Base-by-base conservation (phyloP, 2,797 vertebrate species). In the Urocyon cinereoargenteus region DNA sequence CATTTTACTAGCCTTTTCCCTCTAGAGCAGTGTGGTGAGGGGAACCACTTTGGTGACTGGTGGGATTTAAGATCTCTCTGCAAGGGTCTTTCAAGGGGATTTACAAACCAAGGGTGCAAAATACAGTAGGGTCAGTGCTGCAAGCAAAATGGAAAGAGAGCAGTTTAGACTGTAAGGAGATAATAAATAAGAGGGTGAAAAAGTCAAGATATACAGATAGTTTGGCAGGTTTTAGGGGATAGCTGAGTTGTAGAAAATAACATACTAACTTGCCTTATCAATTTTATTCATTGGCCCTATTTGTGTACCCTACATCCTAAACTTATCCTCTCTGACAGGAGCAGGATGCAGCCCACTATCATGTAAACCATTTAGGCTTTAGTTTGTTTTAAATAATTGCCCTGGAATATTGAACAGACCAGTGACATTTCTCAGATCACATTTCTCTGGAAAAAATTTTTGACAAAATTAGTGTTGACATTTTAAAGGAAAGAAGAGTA, bases 121-220 rank as follows among this genome's bases (percentile, higher is more conserved):
- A 86, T 57, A 64, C 0, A 83, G 59, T 72, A 66, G 11, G 1
- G 70, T 89, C 97, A 96, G 31, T 28, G 3, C 72, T 92, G 53
- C 21, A 24, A 66, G 97, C 26, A n/a, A 92, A 94, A 94, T 0
- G n/a, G 55, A 90, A 82, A 96, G 72, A 93, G 79, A 93, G 96
- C 91, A 94, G 96, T 78, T 97, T 45, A 91, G 21, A n/a, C 2
- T 4, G 1, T 14, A 82, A 79, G 45, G n/a, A 94, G 86, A 92
- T 94, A 97, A 98, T 98, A 97, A 98, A 97, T 98, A 94, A 98
- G 36, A 0, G 0, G 16, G 11, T 18, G 62, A 2, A 89, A 90
- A 66, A 89, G 11, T 66, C 24, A 92, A 95, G 57, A 96, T 70
- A 86, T 31, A 2, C 4, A 53, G 45, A 84, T 53, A 66, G 88